Base-by-base conservation (phyloP, 1,140 invertebrate species). In the Drosophila pallidifrons region DNA sequence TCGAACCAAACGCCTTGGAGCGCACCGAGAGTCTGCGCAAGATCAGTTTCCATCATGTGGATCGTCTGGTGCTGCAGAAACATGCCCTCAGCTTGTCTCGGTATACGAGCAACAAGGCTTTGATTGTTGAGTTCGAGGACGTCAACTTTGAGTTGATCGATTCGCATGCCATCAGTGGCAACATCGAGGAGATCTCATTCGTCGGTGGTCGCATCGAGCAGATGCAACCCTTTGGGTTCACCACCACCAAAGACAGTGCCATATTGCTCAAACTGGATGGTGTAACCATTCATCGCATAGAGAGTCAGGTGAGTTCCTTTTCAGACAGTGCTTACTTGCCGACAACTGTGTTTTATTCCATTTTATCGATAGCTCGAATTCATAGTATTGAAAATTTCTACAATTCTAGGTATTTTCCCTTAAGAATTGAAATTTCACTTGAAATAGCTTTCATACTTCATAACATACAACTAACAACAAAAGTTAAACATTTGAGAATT, bases 141-240 rank as follows among this genome's bases (percentile, higher is more conserved):
- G 82, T 90, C 35, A 93, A 93, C 54, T 93, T 96, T 38, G 93
- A 94, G 35, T 92, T 94, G 35, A 94, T 96, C 41, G 94, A 95
- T 2, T 95, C 95, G 41, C 94, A 95, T 79, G 94, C 95, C 1
- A 95, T 97, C 67, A 94, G 94, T 72, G 96, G 96, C 2, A 94
- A 95, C 57, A 94, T 96, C 46, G 94, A 95, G 71, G 94, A 95
- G 64, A 95, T 97, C 59, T 92, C 93, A 32, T 94, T 97, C 45
- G 93, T 94, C 20, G 93, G 94, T 58, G 94, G 95, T 5, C 91
- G 92, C 47, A 95, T 97, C 49, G 93, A 94, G 1, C 93, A 93
- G 20, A 92, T 97, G 47, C 94, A 93, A 64, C 94, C 96, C 0
- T 97, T 96, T 83, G 95, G 96, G 0, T 96, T 97, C 85, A 95